Evolutionary conservation across 2,797 vertebrate genomes (phyloP).

Genomic region (Prunella strophiata): DNA sequence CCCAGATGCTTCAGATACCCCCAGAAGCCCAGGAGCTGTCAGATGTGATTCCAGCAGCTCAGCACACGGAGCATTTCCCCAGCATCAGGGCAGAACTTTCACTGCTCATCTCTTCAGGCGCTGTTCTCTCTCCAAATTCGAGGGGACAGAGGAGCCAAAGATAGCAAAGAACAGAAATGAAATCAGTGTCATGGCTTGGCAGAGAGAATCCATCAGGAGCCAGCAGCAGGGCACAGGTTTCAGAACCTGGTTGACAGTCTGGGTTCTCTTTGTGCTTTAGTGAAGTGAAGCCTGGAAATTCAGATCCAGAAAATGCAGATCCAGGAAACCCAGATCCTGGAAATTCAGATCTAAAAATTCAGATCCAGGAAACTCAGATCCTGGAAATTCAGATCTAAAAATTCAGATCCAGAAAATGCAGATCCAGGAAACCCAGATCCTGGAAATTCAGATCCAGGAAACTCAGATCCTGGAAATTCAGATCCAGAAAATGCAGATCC

Average conservation of each 20-base stretch:
- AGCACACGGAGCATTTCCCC: background rate
- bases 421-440: background rate
- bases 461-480: too few species aligned
- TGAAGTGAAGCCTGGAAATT: rapidly evolving
- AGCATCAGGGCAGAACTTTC: background rate
- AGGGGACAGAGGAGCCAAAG: background rate
- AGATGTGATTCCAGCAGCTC: background rate
- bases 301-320: background rate
- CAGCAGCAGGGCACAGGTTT: background rate
- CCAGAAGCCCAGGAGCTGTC: background rate
- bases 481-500: too few species aligned
- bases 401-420: too few species aligned
- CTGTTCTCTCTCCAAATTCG: background rate
- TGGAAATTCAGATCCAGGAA: background rate
- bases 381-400: too few species aligned
- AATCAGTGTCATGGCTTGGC: background rate
- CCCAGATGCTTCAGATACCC: background rate
- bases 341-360: rapidly evolving
- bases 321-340: rapidly evolving
- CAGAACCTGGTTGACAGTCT: background rate
- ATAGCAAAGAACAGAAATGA: background rate
- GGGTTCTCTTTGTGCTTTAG: rapidly evolving
- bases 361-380: background rate
- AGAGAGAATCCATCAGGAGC: background rate
- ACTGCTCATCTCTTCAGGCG: background rate